These are phyloP conservation scores for Petrocephalus microphthalmus DNA, from an alignment of 2,113 vertebrate genomes.

Conservation along the genomic window DNA sequence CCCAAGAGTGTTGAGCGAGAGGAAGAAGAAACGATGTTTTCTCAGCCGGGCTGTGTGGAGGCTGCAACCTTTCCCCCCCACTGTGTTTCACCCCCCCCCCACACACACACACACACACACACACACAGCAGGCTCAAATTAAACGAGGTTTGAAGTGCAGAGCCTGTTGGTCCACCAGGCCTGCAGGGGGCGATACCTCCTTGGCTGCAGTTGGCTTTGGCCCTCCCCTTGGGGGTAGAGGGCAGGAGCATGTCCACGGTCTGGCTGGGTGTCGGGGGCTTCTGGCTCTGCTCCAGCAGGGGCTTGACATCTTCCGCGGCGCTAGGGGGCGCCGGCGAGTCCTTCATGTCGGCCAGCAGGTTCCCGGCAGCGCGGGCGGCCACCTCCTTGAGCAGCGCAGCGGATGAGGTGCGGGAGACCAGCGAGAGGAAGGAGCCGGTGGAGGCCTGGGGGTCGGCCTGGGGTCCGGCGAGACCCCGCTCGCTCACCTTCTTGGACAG, in stretches of 20 bases:
- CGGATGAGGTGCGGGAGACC: slow-evolving; percentile 95
- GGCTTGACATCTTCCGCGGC: slow-evolving; percentile 76
- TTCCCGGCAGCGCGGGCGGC: slow-evolving; percentile 92
- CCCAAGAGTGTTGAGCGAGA: not conserved
- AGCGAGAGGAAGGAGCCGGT: slow-evolving; percentile 90
- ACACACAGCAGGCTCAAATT: not conserved
- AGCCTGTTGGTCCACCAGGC: not conserved
- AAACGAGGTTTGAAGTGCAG: not conserved
- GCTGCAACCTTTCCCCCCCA: not conserved
- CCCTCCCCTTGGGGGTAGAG: slow-evolving; percentile 82
- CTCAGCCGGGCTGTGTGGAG: not conserved
- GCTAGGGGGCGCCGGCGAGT: slow-evolving; percentile 50
- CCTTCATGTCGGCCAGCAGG: slow-evolving; percentile 86
- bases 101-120: not conserved
- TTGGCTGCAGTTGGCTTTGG: slow-evolving; percentile 80
- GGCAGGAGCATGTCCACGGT: slow-evolving; percentile 84
- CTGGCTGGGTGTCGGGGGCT: slow-evolving; percentile 75
- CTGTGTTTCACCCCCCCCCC: not conserved
- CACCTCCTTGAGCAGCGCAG: slow-evolving; percentile 95
- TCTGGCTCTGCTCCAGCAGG: slow-evolving; percentile 85
- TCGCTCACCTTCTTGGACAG: slow-evolving; percentile 98
- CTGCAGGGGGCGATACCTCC: slow-evolving; percentile 57
- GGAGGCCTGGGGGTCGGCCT: slow-evolving; percentile 72
- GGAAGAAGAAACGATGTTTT: not conserved
- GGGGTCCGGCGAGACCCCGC: slow-evolving; percentile 75